A percentile compares a stretch with the other conserved stretches of the same genome.
Evolutionary conservation across 2,797 vertebrate genomes (phyloP).

Genomic region (Alosa sapidissima): DNA sequence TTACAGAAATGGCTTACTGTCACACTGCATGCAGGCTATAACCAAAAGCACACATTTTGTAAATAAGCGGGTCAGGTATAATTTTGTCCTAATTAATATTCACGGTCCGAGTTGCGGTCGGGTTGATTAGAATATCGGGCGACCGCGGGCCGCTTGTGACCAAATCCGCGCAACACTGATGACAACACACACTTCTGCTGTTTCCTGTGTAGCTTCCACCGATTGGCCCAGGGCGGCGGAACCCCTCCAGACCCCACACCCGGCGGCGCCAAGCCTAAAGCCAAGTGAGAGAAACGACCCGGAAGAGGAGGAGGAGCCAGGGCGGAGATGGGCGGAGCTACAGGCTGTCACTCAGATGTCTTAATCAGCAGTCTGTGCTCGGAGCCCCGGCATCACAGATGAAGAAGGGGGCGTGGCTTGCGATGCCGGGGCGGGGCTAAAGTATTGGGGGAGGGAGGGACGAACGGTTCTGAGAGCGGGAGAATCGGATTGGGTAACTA

Average conservation of each 20-base stretch:
- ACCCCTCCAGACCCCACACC: slow-evolving; percentile 70
- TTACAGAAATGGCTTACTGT: no score
- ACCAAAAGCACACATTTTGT: no score
- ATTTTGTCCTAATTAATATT: no score
- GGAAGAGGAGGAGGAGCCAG: slow-evolving; percentile 32
- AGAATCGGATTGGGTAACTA: not conserved
- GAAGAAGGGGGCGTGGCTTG: not conserved
- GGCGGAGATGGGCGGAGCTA: slow-evolving; percentile 57
- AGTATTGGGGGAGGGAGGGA: not conserved
- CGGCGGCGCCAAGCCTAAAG: slow-evolving; percentile 76
- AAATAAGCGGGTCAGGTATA: no score
- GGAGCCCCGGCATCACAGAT: slow-evolving; percentile 46
- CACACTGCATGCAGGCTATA: no score
- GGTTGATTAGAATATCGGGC: no score
- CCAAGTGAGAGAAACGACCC: slow-evolving; percentile 58
- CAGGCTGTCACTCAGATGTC: slow-evolving; percentile 76
- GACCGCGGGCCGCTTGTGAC: no score
- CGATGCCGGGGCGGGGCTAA: not conserved
- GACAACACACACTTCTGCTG: not conserved
- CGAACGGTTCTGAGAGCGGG: not conserved
- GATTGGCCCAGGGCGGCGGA: slow-evolving; percentile 72
- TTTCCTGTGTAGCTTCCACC: slow-evolving; percentile 63
- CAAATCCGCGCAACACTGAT: no score
- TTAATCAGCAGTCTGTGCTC: slow-evolving; percentile 71
- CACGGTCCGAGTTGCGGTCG: no score